Evolutionary conservation across 23 tunicate species (phyloP).

Genomic region (Trididemnum clinides): DNA sequence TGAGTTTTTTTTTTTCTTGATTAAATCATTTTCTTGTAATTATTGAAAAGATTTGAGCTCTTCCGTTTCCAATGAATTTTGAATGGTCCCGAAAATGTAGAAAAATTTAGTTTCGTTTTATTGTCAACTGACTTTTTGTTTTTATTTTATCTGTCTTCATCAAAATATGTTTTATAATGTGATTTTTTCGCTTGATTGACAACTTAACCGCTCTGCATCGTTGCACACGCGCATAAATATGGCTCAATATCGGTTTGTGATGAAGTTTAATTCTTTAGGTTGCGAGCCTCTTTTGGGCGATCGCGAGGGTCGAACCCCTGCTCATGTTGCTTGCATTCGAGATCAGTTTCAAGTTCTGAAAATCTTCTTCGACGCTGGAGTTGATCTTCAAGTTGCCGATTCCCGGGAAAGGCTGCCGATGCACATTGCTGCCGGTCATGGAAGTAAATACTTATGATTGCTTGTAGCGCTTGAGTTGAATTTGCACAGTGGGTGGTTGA

Average conservation of each 20-base stretch:
- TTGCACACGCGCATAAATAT: too few relatives aligned
- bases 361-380: conserved; percentile 42
- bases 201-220: neutral
- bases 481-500: too few relatives aligned
- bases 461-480: too few relatives aligned
- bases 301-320: conserved; percentile 42
- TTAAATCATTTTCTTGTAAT: too few relatives aligned
- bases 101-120: too few relatives aligned
- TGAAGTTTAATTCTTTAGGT: neutral
- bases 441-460: conserved; percentile 23
- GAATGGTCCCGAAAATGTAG: too few relatives aligned
- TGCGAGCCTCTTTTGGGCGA: conserved; percentile 63
- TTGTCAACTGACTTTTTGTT: too few relatives aligned
- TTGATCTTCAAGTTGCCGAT: conserved; percentile 45
- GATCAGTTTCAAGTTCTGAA: conserved; percentile 38
- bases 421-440: conserved; percentile 62
- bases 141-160: too few relatives aligned
- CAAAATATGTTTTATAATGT: too few relatives aligned
- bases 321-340: conserved; percentile 42
- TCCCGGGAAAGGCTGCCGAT: conserved; percentile 40
- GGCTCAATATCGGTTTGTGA: neutral
- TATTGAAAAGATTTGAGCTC: too few relatives aligned
- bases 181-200: neutral
- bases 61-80: too few relatives aligned
- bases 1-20: too few relatives aligned